phyloP scores from a whole-genome alignment of 2,888 invertebrate genomes.

The Diogma glabrata region DNA sequence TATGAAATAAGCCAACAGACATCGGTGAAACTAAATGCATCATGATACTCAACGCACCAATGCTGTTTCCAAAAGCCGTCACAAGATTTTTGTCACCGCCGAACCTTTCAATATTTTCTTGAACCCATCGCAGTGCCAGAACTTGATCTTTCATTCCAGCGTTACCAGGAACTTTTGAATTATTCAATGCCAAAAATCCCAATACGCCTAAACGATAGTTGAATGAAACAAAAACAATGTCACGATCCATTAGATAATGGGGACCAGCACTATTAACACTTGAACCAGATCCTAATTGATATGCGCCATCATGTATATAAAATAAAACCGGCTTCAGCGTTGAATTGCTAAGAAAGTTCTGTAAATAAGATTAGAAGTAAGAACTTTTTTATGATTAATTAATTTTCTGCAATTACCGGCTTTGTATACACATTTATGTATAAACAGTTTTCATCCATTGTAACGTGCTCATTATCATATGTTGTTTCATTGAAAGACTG shows the following conservation, averaged over 20 bases:
- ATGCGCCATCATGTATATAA: conserved; percentile 30
- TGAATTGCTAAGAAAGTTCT: too few species aligned
- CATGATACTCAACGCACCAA: conserved; percentile 38
- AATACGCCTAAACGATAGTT: conserved; percentile 31
- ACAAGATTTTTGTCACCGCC: conserved; percentile 52
- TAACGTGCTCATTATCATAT: too few species aligned
- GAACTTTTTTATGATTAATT: too few species aligned
- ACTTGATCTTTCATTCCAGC: conserved; percentile 57
- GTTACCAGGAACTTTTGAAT: conserved; percentile 50
- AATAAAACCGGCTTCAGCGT: conserved; percentile 27
- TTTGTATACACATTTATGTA: conserved; percentile 42
- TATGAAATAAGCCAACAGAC: conserved; percentile 54
- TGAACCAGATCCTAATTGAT: conserved; percentile 23
- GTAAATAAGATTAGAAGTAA: too few species aligned
- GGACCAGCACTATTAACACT: conserved; percentile 24
- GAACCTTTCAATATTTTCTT: conserved; percentile 47
- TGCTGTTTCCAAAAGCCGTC: conserved; percentile 48
- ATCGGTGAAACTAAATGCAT: conserved; percentile 48
- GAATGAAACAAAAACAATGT: conserved; percentile 29
- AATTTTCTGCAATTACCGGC: too few species aligned
- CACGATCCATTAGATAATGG: conserved; percentile 27
- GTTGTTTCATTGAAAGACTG: too few species aligned
- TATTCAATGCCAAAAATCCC: conserved; percentile 49
- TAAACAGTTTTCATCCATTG: conserved; percentile 4
- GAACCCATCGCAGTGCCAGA: conserved; percentile 49